A percentile compares a stretch with the other conserved stretches of the same genome.
phyloP scores from a whole-genome alignment of 2,113 vertebrate genomes.

The Rhombomys opimus region DNA sequence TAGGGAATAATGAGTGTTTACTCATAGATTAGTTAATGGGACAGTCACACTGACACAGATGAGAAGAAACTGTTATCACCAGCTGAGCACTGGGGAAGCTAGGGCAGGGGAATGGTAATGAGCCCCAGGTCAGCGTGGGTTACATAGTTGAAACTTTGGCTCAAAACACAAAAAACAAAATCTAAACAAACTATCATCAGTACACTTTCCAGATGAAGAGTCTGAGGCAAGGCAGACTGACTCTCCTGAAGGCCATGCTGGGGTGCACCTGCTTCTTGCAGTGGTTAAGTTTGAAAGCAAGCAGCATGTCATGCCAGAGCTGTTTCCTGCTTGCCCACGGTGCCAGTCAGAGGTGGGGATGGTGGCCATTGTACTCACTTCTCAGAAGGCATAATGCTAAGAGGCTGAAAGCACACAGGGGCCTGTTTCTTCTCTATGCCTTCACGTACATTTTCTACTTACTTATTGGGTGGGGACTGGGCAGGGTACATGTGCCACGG shows the following conservation, averaged over 20 bases:
- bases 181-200: neutral
- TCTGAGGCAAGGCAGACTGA: neutral
- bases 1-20: neutral
- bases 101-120: neutral
- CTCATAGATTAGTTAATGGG: neutral
- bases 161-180: neutral
- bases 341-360: neutral
- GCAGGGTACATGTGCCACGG: neutral
- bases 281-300: neutral
- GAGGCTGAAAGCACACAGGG: neutral
- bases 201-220: neutral
- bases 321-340: neutral
- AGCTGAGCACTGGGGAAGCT: neutral
- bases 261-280: neutral
- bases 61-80: neutral
- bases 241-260: neutral
- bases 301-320: neutral
- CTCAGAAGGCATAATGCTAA: neutral
- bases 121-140: neutral
- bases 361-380: too few species aligned
- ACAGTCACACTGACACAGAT: neutral
- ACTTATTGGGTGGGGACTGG: neutral
- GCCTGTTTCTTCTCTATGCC: neutral
- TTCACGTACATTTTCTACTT: neutral
- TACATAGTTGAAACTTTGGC: neutral